These are phyloP conservation scores for Amazona guildingii DNA, from an alignment of 2,113 vertebrate genomes.

Conservation along the genomic window DNA sequence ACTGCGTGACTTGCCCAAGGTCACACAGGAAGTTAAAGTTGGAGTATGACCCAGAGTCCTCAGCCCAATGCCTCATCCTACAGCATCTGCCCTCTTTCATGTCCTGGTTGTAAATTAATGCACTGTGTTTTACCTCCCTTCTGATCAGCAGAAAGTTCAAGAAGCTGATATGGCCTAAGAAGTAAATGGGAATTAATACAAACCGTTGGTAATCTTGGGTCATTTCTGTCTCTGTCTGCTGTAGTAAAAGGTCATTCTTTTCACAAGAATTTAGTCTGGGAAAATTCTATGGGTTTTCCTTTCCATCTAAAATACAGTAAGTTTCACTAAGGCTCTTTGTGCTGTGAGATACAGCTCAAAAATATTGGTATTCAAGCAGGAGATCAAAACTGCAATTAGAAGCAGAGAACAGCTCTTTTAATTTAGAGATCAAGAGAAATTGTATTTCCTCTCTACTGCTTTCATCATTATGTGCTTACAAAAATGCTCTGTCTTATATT, in stretches of 20 bases:
- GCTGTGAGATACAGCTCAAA: background rate
- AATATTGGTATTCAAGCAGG: background rate
- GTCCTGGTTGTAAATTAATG: background rate
- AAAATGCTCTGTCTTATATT: background rate
- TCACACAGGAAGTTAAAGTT: background rate
- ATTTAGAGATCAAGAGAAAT: background rate
- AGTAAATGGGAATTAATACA: background rate
- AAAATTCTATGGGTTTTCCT: background rate
- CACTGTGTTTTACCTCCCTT: background rate
- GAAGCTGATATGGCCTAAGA: background rate
- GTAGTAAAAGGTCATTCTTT: background rate
- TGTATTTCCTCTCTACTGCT: background rate
- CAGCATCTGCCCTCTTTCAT: background rate
- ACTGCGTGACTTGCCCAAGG: background rate
- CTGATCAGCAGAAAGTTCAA: background rate
- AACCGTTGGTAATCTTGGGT: background rate
- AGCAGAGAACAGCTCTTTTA: background rate
- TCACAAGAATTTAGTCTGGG: background rate
- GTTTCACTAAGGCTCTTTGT: background rate
- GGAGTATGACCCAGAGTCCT: background rate
- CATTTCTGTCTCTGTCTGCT: background rate
- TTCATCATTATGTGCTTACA: background rate
- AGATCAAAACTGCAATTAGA: background rate
- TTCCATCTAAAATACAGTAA: background rate
- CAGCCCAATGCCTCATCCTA: background rate